These are phyloP conservation scores for Metaphire vulgaris DNA, from an alignment of 1,140 invertebrate species.

Conservation along the genomic window DNA sequence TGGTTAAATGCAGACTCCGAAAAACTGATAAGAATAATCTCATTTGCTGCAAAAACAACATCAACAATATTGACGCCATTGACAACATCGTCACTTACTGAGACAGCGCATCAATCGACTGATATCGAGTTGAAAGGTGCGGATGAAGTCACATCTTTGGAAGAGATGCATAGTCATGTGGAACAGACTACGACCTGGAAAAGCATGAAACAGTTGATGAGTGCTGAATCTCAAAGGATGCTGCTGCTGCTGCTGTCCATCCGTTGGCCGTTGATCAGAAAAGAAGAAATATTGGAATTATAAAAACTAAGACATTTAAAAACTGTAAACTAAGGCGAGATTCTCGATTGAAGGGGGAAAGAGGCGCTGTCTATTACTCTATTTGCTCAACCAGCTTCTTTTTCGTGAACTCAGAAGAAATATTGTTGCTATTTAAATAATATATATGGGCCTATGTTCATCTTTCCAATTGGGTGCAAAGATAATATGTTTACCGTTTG, in stretches of 20 bases:
- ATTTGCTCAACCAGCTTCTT: no score
- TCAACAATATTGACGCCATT: background rate
- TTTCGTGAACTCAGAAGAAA: no score
- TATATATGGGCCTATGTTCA: no score
- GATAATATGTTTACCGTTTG: background rate
- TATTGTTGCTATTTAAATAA: no score
- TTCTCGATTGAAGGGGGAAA: no score
- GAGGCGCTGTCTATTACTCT: no score
- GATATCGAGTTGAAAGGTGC: background rate
- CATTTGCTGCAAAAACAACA: background rate
- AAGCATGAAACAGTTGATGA: background rate
- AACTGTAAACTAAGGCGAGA: no score
- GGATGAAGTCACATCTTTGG: background rate
- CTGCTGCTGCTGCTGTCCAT: no score
- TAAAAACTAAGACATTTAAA: no score
- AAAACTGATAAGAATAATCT: background rate
- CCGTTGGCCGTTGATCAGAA: no score
- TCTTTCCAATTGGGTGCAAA: no score
- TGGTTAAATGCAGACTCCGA: background rate
- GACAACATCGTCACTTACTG: background rate
- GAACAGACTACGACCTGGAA: background rate
- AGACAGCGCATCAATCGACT: background rate
- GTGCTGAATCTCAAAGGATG: background rate
- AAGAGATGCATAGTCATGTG: background rate
- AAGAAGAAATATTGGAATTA: no score